Evolutionary conservation across 2,797 vertebrate species (phyloP), one percentile per base, ranked within the genome.

Genomic region (Hippocampus kuda): DNA sequence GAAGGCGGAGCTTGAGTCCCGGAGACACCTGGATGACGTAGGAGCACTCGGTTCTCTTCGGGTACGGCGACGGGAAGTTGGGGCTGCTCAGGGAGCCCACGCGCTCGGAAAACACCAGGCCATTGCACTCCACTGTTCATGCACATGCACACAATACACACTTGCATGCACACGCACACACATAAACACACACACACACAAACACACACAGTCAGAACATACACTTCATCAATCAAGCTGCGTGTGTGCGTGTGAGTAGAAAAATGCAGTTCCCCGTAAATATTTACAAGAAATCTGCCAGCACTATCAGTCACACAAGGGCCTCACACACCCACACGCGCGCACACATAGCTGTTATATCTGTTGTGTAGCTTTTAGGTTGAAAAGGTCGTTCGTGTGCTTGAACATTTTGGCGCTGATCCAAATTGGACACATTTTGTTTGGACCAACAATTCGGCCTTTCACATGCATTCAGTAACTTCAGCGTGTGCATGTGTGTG

Each of bases 51-150:
- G 94, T 95, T 75, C 94, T 97, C 82, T 96, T 97, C 2, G 97
- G 95, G 68, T 99, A 99, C 0, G 95, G 82, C 61, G 88, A 89
- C 0, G 97, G 96, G 68, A 92, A 98, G 79, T 97, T 93, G 0
- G 92, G 81, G 0, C 94, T 97, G 81, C 88, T 86, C 68, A 99
- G 83, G 24, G 90, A 74, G 0, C 96, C 95, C 0, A 86, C 93
- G 49, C 90, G 90, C 83, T 97, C 93, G 30, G 88, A 92, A 84
- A 93, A 98, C 78, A 95, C 90, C 76, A 88, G 91, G 44, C 92
- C 92, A 6, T 92, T 94, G 88, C 97, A 98, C 77, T 95, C 93
- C 88, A 98, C 97, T 98, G 88, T n/a, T 72, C 66, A 74, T 66
- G 64, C 34, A 71, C 30, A 70, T 61, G 70, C 70, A 68, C 51